Evolutionary conservation across 2,888 invertebrate genomes (phyloP), one percentile per base, ranked within the genome.

Genomic region (Herminia tarsipennalis): DNA sequence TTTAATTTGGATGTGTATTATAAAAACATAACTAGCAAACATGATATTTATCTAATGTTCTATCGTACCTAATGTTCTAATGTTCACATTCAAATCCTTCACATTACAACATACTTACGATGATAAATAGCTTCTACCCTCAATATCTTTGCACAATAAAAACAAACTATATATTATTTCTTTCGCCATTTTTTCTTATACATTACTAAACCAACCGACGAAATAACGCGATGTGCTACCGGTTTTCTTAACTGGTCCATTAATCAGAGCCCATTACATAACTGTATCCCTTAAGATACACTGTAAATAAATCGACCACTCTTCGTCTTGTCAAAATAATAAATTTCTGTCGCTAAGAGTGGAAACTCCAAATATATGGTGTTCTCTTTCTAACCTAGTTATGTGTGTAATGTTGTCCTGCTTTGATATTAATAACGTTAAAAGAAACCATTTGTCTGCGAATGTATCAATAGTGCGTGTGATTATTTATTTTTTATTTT

Each of bases 271-370:
- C 41, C 57, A 66, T 61, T 49, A 55, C 49, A 49, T 38, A 49
- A 46, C 46, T 52, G 40, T 47, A 56, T 50, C 44, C 42, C 49
- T 34, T 41, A 49, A 37, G 35, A 57, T 58, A 43, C 40, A 42
- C 47, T 41, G 41, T 35, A 58, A 63, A 64, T 66, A 66, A 64
- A 64, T 64, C 56, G 63, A 48, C 59, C 51, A 66, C 66, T 66
- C 64, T 66, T 46, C 47, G 33, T 64, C 64, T 64, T 64, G 64
- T 64, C 64, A 64, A 66, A 66, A 64, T 64, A 64, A 64, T 56
- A 64, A 56, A 62, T 64, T 63, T 56, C 58, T 46, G 21, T 58
- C 47, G 34, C 47, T 53, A 34, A 21, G 39, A 47, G 63, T 17
- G 24, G 47, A 28, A 56, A 36, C 44, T 47, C 18, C 13, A 30